A percentile compares a stretch with the other conserved stretches of the same genome.
Conservation (phyloP, 2,888 invertebrate genomes). For the Dusona sp. region DNA sequence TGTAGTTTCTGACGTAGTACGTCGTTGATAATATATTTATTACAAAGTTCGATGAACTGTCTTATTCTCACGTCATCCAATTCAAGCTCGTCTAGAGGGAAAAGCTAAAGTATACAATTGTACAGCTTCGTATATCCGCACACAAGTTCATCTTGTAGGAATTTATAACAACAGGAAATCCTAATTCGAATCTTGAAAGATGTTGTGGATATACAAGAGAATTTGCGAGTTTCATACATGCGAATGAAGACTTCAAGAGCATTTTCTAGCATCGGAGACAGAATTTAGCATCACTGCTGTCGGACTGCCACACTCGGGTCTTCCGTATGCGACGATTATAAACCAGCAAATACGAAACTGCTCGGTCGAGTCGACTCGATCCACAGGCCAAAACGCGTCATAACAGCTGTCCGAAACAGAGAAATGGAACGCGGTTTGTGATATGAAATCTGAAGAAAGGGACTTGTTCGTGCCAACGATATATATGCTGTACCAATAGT, state of each 20-base stretch:
- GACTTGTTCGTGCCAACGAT: slow-evolving; percentile 57
- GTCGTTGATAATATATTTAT: neutral
- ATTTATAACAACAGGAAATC: neutral
- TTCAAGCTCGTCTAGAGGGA: neutral
- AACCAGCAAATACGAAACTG: slow-evolving; percentile 56
- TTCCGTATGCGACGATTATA: slow-evolving; percentile 37
- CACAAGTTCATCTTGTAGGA: neutral
- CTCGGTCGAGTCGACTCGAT: slow-evolving; percentile 41
- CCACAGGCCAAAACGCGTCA: slow-evolving; percentile 44
- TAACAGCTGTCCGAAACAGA: slow-evolving; percentile 62
- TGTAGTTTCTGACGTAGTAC: neutral
- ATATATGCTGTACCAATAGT: slow-evolving; percentile 34
- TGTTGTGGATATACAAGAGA: slow-evolving; percentile 3
- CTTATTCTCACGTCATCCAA: neutral
- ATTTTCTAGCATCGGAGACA: slow-evolving; percentile 30
- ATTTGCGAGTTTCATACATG: neutral
- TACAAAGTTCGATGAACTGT: no score
- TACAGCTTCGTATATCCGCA: neutral
- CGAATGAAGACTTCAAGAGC: neutral
- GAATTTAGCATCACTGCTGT: slow-evolving; percentile 7
- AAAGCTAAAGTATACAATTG: neutral
- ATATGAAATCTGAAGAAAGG: slow-evolving; percentile 64
- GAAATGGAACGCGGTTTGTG: slow-evolving; percentile 63
- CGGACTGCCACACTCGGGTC: neutral
- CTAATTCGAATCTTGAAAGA: neutral